Evolutionary conservation across 2,113 vertebrate species (phyloP), one percentile per base, ranked within the genome.

Genomic region (Morone chrysops): DNA sequence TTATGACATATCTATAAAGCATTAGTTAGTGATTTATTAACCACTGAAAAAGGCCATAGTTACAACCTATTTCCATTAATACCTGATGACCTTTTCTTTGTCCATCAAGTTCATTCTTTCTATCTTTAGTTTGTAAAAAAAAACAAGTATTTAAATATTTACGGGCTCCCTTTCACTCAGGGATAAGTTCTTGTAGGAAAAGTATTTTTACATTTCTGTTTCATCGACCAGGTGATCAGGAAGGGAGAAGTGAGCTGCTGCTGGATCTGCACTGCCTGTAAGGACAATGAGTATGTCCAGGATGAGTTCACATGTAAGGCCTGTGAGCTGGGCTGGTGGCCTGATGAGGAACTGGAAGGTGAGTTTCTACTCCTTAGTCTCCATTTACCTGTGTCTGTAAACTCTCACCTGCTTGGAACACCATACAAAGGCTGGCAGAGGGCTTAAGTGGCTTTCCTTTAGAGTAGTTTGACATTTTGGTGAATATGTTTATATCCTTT

Each of bases 171-270:
- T 71, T 40, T 68, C 50, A 68, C 36, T 17, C 2, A 9, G 14
- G 11, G 22, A 61, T 17, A 0, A 5, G 31, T 4, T n/a, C 3
- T 20, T n/a, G 16, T 18, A 43, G 36, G 45, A 43, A 36, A 13
- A 18, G 11, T 36, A 9, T 71, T 16, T 66, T 53, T 56, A 70
- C 41, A 60, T 31, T 22, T 74, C 11, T 70, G 18, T 36, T 87
- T 77, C 36, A 12, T 66, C 4, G 13, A 53, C 4, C 82, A 99
- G 98, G 98, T 99, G 80, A 99, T 99, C 84, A 96, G 98, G 71
- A 99, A 99, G 88, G 98, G 98, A 61, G 98, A 99, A 82, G 98
- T 99, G 89, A 99, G 98, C 85, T 99, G 98, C 94, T 99, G 98
- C 89, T 99, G 98, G 98, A 99, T 99, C 86, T 99, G 98, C 82